Base-by-base conservation (phyloP, 1,140 invertebrate species). In the Brachionus asplanchnoidis region DNA sequence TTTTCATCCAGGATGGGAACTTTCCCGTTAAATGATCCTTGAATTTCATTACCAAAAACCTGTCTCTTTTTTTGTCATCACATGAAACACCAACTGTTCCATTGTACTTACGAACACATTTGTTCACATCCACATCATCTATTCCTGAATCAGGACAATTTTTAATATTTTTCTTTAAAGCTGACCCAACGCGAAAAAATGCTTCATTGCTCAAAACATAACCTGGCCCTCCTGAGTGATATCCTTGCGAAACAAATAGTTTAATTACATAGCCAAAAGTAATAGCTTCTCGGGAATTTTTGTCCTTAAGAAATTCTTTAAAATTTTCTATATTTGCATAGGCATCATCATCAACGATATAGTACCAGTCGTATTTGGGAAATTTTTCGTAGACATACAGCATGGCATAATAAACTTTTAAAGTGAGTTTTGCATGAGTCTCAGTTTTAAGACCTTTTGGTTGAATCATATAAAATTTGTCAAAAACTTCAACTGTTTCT, bases 321-420 rank as follows among this genome's bases (percentile, higher is more conserved):
- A 91, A 85, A 86, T 91, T 91, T 86, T 91, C 90, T 14, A 91
- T 79, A 8, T 91, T 88, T 12, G 93, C 93, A 91, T 90, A 96
- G 90, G 95, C 97, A 88, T 97, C 95, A 89, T 97, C 95, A 88
- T 97, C 95, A 28, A 95, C 95, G 89, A 97, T 97, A 85, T 97
- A 90, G 88, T 96, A 96, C 95, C 95, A 97, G 89, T 97, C 95
- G 14, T 86, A 87, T 26, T 89, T 85, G 20, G 88, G 86, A 8
- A 88, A 85, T 70, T 89, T 85, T 40, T 88, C 85, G 84, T 89
- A 95, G 28, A 95, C 68, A 17, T 73, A 73, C 11, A 73, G 1
- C 68, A 73, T 73, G 5, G 68, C 28, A 17, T 73, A 73, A 23
- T 73, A 73, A 9, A 73, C 68, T 73, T 73, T 73, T n/a, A 73